Percentiles rank a stretch among this genome's conserved stretches.
phyloP scores from a whole-genome alignment of 2,888 invertebrate genomes.

The Lucinisca nassula region DNA sequence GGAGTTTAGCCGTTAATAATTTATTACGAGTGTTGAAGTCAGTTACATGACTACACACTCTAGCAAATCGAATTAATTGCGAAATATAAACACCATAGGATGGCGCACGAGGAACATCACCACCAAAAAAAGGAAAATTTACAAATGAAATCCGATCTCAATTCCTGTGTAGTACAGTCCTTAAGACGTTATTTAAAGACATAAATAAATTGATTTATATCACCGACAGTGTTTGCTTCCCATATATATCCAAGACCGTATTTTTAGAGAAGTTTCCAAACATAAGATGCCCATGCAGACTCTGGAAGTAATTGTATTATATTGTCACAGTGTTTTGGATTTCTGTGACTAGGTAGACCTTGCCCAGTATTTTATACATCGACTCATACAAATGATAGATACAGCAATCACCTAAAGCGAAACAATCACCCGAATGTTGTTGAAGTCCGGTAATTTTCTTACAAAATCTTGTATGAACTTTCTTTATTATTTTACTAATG shows the following conservation, averaged over 20 bases:
- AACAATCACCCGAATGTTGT: conserved; percentile 27
- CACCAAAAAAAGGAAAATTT: no score
- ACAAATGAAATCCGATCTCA: no score
- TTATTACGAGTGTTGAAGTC: no score
- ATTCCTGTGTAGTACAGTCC: neutral
- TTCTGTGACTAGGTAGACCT: neutral
- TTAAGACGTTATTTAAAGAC: neutral
- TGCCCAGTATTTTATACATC: conserved; percentile 6
- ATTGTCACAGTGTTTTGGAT: neutral
- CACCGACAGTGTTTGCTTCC: neutral
- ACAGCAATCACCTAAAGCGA: conserved; percentile 45
- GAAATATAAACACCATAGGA: no score
- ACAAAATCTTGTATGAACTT: conserved; percentile 39
- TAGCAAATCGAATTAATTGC: no score
- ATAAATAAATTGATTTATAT: neutral
- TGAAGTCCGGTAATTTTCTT: conserved; percentile 18
- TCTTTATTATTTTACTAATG: neutral
- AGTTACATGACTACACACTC: no score
- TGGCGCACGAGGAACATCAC: no score
- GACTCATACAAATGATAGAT: neutral
- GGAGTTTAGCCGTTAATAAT: no score
- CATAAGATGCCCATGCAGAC: neutral
- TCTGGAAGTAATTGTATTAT: neutral
- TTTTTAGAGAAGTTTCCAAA: neutral
- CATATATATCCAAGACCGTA: neutral